Evolutionary conservation across 2,797 vertebrate genomes (phyloP).

Genomic region (Sciurus vulgaris): DNA sequence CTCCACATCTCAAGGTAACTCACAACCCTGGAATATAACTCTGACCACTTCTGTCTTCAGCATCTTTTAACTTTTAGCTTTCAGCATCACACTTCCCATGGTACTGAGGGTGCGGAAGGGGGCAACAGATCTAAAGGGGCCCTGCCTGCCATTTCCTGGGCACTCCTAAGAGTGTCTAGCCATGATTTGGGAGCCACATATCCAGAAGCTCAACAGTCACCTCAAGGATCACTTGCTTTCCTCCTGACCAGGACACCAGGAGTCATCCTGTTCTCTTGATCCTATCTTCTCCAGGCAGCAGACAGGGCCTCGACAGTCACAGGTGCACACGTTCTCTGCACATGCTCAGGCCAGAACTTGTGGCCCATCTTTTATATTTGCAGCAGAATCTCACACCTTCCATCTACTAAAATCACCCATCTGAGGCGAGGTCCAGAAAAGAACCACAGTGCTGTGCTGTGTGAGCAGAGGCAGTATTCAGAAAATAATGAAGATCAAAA

Average conservation of each 20-base stretch:
- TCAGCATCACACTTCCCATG: rapidly evolving
- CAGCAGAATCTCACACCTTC: not conserved
- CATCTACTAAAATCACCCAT: not conserved
- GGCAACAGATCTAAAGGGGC: no score
- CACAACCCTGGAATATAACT: not conserved
- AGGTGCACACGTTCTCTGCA: rapidly evolving
- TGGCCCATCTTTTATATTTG: not conserved
- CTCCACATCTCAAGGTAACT: not conserved
- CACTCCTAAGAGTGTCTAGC: no score
- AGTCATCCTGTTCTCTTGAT: not conserved
- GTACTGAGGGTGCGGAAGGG: no score
- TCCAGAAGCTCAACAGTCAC: not conserved
- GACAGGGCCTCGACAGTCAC: not conserved
- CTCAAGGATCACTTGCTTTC: no score
- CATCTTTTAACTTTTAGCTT: no score
- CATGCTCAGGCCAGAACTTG: no score
- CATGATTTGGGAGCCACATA: not conserved
- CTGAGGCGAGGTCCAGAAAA: not conserved
- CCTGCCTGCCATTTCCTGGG: no score
- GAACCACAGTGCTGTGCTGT: not conserved
- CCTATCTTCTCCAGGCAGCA: not conserved
- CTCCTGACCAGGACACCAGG: not conserved
- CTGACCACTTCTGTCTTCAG: not conserved
- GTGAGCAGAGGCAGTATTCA: not conserved
- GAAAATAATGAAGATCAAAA: constrained; percentile 11